A percentile compares a stretch with the other conserved stretches of the same genome.
phyloP scores from a whole-genome alignment of 2,888 invertebrate species.

The Ganaspis brasiliensis region DNA sequence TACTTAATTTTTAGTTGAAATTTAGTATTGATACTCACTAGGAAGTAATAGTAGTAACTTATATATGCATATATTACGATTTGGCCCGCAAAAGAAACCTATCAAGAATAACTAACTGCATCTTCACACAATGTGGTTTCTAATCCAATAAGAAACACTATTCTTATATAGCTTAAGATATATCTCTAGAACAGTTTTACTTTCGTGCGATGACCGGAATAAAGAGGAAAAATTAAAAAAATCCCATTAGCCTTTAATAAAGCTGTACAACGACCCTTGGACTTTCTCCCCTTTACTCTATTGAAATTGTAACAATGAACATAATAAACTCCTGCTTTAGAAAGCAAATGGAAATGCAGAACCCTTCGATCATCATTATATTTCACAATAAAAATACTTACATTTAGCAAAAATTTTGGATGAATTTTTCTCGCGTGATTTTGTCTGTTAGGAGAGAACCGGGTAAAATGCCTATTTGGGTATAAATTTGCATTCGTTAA shows the following conservation, averaged over 20 bases:
- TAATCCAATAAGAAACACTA: slow-evolving; percentile 26
- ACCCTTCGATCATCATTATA: background rate
- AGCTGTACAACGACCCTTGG: background rate
- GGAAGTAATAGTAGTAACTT: too few species aligned
- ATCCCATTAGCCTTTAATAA: slow-evolving; percentile 13
- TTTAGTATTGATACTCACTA: too few species aligned
- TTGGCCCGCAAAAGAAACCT: slow-evolving; percentile 16
- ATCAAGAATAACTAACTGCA: background rate
- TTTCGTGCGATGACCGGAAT: background rate
- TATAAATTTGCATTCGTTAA: too few species aligned
- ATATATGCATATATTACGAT: background rate
- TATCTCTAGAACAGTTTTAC: background rate
- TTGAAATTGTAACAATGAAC: background rate
- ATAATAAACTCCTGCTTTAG: background rate
- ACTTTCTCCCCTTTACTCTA: background rate
- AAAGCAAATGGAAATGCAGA: background rate
- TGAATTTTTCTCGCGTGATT: too few species aligned
- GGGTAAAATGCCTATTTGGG: too few species aligned
- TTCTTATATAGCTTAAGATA: slow-evolving; percentile 2
- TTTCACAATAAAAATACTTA: background rate
- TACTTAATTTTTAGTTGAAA: too few species aligned
- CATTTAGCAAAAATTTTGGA: too few species aligned
- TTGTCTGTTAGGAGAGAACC: too few species aligned
- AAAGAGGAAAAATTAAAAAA: slow-evolving; percentile 25
- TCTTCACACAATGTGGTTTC: slow-evolving; percentile 18